Evolutionary conservation across 2,888 invertebrate genomes (phyloP), one percentile per base, ranked within the genome.

Genomic region (Gortyna flavago): DNA sequence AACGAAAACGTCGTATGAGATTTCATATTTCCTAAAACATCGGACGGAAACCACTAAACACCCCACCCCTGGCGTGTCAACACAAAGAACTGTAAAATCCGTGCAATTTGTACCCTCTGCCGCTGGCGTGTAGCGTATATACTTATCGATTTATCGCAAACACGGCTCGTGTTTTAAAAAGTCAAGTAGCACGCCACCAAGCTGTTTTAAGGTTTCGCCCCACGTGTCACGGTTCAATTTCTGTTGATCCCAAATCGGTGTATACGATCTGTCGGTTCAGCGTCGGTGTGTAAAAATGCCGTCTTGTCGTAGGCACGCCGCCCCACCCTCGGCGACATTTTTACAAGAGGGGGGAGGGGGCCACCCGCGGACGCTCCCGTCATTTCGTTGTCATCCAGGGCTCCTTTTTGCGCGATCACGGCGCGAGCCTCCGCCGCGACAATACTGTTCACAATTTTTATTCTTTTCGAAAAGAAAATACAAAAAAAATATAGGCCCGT

Each of bases 71-170:
- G 90, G 91, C 88, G 89, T 92, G 91, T 92, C 92, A 91, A 92
- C 94, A 95, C 94, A 95, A 95, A 95, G 94, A 94, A 92, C 93
- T 93, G 93, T 93, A 91, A 94, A 95, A 95, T 94, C 94, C 91
- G 91, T 94, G 95, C 95, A 96, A 95, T 96, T 95, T 94, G 94
- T 95, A 94, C 95, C 95, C 95, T 94, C 93, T 89, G 93, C 94
- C 92, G 91, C 92, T 92, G 90, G 90, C 91, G 90, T 77, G 81
- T 79, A 80, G 79, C 79, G 92, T 95, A 95, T 93, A 93, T 95
- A 95, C 94, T 94, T 96, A 96, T 96, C 95, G 96, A 96, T 96
- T 95, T 95, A 96, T 95, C 90, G 94, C 95, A 93, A 95, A 95
- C 95, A 93, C 92, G 89, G 91, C 88, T 90, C 90, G 91, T 92